Evolutionary conservation across 2,888 invertebrate species (phyloP), one percentile per base, ranked within the genome.

Genomic region (Maniola hyperantus): DNA sequence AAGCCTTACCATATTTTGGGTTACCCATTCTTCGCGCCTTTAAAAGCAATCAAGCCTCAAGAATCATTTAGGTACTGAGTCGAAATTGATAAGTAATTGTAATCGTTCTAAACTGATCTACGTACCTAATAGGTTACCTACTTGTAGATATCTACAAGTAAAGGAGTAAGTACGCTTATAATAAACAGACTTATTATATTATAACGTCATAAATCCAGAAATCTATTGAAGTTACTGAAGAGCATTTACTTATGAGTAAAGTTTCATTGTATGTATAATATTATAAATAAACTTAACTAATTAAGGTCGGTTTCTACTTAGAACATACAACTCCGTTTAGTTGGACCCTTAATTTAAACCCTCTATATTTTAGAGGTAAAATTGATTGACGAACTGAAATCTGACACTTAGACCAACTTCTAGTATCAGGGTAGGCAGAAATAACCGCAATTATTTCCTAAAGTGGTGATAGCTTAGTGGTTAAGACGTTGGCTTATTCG

Each of bases 201-300:
- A 26, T 26, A 26, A 26, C 26, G 26, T 26, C 26, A 26, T 26
- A 26, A 26, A 26, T 26, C 26, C 26, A n/a, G 51, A 51, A 63
- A 58, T 36, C 34, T 50, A 51, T 57, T 66, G 36, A 26, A 59
- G 15, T 59, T 63, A 34, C 50, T 63, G 53, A 58, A 18, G 18
- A 18, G 36, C 48, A 34, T 48, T 33, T 59, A 33, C 59, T 59
- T 46, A 60, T 48, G 26, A 60, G 11, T 48, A 34, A 60, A 60
- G 60, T 60, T 60, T 18, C 46, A 58, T 46, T 48, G 60, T 60
- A 15, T 34, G 48, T n/a, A n/a, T n/a, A n/a, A n/a, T n/a, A n/a
- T n/a, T 59, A 59, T 59, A 46, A 59, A 48, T 48, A 60, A 48
- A 60, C 60, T 60, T 48, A 6, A 34, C 60, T 60, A 48, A 44